phyloP scores from a whole-genome alignment of 2,797 vertebrate genomes.

The Echiichthys vipera region DNA sequence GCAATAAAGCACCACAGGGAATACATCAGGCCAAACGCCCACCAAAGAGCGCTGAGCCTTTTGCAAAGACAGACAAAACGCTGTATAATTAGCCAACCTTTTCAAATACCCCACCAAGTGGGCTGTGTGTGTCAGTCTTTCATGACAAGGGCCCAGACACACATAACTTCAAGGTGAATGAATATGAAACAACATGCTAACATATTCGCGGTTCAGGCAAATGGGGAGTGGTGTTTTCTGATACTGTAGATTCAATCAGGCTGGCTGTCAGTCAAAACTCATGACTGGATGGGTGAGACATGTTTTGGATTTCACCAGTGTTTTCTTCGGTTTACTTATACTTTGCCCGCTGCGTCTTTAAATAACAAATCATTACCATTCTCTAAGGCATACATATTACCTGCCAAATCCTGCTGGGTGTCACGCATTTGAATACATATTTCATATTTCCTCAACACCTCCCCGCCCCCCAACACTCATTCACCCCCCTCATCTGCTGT shows the following conservation, averaged over 20 bases:
- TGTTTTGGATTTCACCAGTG: conserved; percentile 61
- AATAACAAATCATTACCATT: conserved; percentile 78
- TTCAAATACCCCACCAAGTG: conserved; percentile 68
- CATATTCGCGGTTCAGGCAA: conserved; percentile 77
- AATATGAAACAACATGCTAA: conserved; percentile 84
- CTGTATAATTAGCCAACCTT: conserved; percentile 77
- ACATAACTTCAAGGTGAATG: conserved; percentile 84
- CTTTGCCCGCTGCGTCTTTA: conserved; percentile 61
- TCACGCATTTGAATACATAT: conserved; percentile 82
- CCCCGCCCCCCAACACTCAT: conserved; percentile 51
- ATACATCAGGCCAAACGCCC: conserved; percentile 80
- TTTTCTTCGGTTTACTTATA: conserved; percentile 62
- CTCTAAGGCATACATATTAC: conserved; percentile 79
- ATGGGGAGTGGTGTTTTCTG: conserved; percentile 71
- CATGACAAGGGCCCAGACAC: conserved; percentile 70
- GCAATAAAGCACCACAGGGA: conserved; percentile 79
- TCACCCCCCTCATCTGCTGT: conserved; percentile 80
- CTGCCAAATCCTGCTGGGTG: conserved; percentile 79
- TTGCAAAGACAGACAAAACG: conserved; percentile 78
- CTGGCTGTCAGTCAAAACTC: conserved; percentile 80
- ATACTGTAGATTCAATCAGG: conserved; percentile 84
- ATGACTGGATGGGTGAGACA: conserved; percentile 64
- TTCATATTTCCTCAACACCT: conserved; percentile 75
- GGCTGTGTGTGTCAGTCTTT: conserved; percentile 67
- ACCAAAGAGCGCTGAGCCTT: conserved; percentile 66